These are phyloP conservation scores for Charanyca ferruginea DNA, from an alignment of 2,888 invertebrate genomes.

Conservation along the genomic window DNA sequence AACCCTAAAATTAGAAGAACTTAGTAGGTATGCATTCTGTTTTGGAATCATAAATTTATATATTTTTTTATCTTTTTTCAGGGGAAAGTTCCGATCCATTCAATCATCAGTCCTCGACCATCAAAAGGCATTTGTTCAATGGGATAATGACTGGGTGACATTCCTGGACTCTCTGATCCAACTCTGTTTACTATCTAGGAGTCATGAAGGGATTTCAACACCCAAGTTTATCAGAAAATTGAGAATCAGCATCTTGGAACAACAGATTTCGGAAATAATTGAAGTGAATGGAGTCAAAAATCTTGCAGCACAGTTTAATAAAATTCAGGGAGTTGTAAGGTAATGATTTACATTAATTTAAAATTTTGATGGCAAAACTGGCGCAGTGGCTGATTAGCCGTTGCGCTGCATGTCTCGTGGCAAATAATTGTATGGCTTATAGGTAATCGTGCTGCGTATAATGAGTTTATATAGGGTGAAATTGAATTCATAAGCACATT, in stretches of 20 bases:
- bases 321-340: constrained; percentile 56
- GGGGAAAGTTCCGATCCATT: constrained; percentile 67
- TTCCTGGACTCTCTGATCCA: constrained; percentile 73
- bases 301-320: constrained; percentile 47
- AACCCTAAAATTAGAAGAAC: no score
- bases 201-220: constrained; percentile 64
- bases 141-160: constrained; percentile 68
- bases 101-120: constrained; percentile 55
- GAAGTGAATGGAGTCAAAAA: constrained; percentile 47
- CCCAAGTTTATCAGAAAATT: constrained; percentile 68
- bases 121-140: constrained; percentile 62
- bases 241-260: constrained; percentile 60
- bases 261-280: constrained; percentile 35
- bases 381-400: no score
- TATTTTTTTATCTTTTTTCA: constrained; percentile 42
- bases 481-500: no score
- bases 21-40: no score
- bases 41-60: not conserved
- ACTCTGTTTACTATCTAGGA: constrained; percentile 58
- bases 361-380: no score
- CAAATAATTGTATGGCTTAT: no score
- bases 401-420: no score
- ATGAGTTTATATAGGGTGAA: no score
- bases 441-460: no score
- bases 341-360: constrained; percentile 31